Base-by-base conservation (phyloP, 2,113 vertebrate genomes). In the Jacana jacana region DNA sequence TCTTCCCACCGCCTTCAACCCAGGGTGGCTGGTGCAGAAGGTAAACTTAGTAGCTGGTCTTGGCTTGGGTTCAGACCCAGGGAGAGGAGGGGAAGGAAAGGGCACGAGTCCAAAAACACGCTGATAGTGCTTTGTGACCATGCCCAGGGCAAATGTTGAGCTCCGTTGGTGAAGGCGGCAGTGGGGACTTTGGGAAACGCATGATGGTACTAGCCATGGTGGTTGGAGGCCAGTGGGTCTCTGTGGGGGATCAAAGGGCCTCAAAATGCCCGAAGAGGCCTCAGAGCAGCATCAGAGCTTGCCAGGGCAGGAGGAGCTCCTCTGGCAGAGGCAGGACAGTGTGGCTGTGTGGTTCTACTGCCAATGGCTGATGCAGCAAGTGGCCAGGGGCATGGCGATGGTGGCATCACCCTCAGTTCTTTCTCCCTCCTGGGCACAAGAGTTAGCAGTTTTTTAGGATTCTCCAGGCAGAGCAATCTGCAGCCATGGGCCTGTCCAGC, bases 351-450 rank as follows among this genome's bases (percentile, higher is more conserved):
- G 0, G 46, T 40, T 55, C n/a, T 2, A 1, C 81, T 64, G 84
- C n/a, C 72, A 70, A 27, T 0, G 0, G 58, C 22, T 0, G 1
- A 11, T 24, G 65, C 3, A 6, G 44, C 1, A 10, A 37, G 48
- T 1, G 2, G 75, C 40, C 23, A 51, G 70, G 40, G 55, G n/a
- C 51, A 31, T 2, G 0, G 13, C 25, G 8, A 7, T 0, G 0
- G 3, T 10, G 6, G 31, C 7, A 1, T 72, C 66, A 75, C 48
- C 24, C 65, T 80, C 14, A 1, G 23, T 71, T 82, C 65, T 52
- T 91, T 81, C 65, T 76, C 39, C 37, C 19, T 82, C 25, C 0
- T 1, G 10, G 55, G 24, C 72, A 89, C 54, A 27, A 87, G 22
- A 1, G 5, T 28, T 3, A 2, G 31, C 16, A 37, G 35, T 42